Base-by-base conservation (phyloP, 2,888 invertebrate genomes). In the Coelogynopora nodosa region DNA sequence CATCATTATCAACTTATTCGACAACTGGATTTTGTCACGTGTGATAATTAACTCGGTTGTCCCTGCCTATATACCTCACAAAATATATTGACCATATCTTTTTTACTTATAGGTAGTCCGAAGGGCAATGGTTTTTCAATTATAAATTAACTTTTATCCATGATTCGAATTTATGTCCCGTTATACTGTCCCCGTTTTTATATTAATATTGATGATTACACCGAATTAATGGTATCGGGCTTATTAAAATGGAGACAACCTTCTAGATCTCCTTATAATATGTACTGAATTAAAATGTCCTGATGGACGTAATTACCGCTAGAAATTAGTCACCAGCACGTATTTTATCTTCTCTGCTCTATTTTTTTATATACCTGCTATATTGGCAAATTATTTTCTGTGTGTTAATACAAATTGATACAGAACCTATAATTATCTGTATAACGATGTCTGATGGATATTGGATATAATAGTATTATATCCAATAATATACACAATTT, bases 1-100 rank as follows among this genome's bases (percentile, higher is more conserved):
- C 74, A 23, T 74, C 74, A 74, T 74, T 74, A 74, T 23, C 23
- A 74, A 74, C 74, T 74, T 74, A 74, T 74, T 74, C 74, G 74
- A 74, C 74, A 74, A 74, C 74, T 74, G 74, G 5, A n/a, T 74
- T 74, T 74, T 74, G 74, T 74, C 74, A 74, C 23, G 74, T 23
- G 74, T 26, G 74, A 13, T 13, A 74, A 74, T 74, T 74, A 74
- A 74, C 74, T 26, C 23, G 23, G 2, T 74, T 23, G 74, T 74
- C 74, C 49, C 5, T 18, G 18, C 49, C n/a, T n/a, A n/a, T n/a
- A n/a, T n/a, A n/a, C n/a, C n/a, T n/a, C n/a, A n/a, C n/a, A n/a
- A n/a, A n/a, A 49, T 13, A 49, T 49, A 49, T 49, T 49, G 49
- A 49, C 49, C 49, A 49, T 49, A 49, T 49, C 49, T 13, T 18